phyloP scores from a whole-genome alignment of 2,888 invertebrate species.

The Mechanitis mazaeus region DNA sequence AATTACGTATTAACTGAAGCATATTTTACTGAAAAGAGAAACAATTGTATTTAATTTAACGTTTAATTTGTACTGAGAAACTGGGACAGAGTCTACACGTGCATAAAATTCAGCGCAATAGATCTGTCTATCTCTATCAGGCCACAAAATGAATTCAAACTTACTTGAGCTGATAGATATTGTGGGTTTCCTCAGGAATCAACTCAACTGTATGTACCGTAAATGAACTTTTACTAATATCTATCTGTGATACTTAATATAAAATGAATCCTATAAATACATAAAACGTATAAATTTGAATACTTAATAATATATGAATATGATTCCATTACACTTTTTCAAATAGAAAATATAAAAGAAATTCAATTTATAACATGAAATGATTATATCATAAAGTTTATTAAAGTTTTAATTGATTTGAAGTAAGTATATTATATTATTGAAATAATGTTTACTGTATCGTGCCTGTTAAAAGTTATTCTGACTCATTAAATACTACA shows the following conservation, averaged over 20 bases:
- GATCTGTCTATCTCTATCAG: not conserved
- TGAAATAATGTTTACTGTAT: slow-evolving; percentile 27
- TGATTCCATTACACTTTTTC: too few species aligned
- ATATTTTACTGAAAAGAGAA: not conserved
- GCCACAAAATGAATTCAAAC: not conserved
- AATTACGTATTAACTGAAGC: not conserved
- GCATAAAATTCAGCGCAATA: slow-evolving; percentile 1
- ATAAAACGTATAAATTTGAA: too few species aligned
- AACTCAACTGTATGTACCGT: not conserved
- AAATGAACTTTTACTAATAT: not conserved
- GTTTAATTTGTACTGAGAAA: too few species aligned
- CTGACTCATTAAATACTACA: slow-evolving; percentile 25
- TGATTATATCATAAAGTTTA: slow-evolving; percentile 19
- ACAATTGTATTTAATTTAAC: too few species aligned
- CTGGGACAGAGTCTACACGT: not conserved
- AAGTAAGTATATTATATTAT: slow-evolving; percentile 33
- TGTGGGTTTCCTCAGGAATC: slow-evolving; percentile 2
- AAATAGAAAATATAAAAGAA: too few species aligned
- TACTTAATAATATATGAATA: too few species aligned
- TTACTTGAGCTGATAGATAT: slow-evolving; percentile 1
- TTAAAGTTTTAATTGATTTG: slow-evolving; percentile 36
- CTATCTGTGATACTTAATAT: too few species aligned
- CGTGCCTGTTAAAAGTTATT: slow-evolving; percentile 27
- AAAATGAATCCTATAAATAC: not conserved
- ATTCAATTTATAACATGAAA: slow-evolving; percentile 2